Conservation (phyloP, 2,113 vertebrate species). For the Lonchura striata region DNA sequence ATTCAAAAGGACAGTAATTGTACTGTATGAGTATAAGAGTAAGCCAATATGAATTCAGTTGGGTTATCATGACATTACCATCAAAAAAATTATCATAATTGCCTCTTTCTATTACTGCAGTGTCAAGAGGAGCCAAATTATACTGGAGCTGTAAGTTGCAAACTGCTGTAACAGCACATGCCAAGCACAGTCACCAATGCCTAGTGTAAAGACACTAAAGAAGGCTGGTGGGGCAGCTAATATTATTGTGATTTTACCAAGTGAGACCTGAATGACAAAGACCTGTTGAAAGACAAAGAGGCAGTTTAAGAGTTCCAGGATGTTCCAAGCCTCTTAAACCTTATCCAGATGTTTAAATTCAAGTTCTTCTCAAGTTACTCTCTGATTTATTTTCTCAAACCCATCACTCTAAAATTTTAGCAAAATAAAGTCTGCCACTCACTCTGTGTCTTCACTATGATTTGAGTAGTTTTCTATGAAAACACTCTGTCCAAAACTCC, state of each 20-base stretch:
- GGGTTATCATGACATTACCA: background rate
- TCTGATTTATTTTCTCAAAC: background rate
- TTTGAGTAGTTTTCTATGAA: background rate
- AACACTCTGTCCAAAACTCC: background rate
- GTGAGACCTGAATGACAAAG: background rate
- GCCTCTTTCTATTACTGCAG: background rate
- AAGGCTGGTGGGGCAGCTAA: background rate
- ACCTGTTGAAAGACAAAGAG: background rate
- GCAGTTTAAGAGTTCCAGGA: background rate
- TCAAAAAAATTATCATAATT: background rate
- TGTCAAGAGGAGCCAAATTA: background rate
- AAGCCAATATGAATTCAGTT: background rate
- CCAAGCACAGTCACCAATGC: background rate
- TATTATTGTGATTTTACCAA: background rate
- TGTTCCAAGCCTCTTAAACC: background rate
- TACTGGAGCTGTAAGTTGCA: background rate
- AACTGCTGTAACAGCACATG: background rate
- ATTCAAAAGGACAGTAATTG: slow-evolving; percentile 5
- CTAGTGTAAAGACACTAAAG: background rate
- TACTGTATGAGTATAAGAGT: background rate
- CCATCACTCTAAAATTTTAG: background rate
- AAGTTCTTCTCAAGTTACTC: background rate
- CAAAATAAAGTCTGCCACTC: background rate
- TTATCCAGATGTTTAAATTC: background rate
- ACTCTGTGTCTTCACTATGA: background rate